phyloP scores from a whole-genome alignment of 2,797 vertebrate genomes.

The Fistularia commersonii region DNA sequence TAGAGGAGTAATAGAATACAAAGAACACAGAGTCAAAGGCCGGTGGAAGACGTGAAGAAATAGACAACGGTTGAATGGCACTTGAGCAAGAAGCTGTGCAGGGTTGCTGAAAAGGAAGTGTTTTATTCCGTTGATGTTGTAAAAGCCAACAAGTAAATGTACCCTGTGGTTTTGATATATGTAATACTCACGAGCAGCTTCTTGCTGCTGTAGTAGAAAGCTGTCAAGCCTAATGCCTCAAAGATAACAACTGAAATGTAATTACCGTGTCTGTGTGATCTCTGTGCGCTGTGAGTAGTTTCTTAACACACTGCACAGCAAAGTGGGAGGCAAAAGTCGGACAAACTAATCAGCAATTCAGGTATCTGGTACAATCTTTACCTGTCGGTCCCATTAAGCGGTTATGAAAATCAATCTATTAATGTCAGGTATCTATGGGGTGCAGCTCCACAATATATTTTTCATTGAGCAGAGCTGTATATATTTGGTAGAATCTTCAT shows the following conservation, averaged over 20 bases:
- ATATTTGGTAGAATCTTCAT: constrained; percentile 12
- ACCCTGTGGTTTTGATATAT: constrained; percentile 18
- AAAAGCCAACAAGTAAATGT: constrained; percentile 26
- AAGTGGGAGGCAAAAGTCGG: constrained; percentile 1
- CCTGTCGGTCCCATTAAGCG: too few species aligned
- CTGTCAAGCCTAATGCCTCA: constrained; percentile 20
- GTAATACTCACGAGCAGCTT: constrained; percentile 5
- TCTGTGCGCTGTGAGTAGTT: constrained; percentile 13
- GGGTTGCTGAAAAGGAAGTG: constrained; percentile 35
- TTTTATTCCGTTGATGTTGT: constrained; percentile 33
- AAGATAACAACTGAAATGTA: constrained; percentile 48
- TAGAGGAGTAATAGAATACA: too few species aligned
- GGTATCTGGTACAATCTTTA: too few species aligned
- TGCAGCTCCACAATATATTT: neutral
- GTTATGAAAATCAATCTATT: neutral
- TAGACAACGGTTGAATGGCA: too few species aligned
- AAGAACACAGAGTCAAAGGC: too few species aligned
- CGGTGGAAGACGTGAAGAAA: too few species aligned
- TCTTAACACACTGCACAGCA: constrained; percentile 8
- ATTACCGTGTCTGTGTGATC: constrained; percentile 42
- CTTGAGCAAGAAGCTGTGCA: neutral
- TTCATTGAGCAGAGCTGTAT: neutral
- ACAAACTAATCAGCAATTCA: too few species aligned
- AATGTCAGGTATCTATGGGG: neutral
- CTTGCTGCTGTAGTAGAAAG: constrained; percentile 17